Conservation (phyloP, 2,797 vertebrate genomes). For the Allobates femoralis region DNA sequence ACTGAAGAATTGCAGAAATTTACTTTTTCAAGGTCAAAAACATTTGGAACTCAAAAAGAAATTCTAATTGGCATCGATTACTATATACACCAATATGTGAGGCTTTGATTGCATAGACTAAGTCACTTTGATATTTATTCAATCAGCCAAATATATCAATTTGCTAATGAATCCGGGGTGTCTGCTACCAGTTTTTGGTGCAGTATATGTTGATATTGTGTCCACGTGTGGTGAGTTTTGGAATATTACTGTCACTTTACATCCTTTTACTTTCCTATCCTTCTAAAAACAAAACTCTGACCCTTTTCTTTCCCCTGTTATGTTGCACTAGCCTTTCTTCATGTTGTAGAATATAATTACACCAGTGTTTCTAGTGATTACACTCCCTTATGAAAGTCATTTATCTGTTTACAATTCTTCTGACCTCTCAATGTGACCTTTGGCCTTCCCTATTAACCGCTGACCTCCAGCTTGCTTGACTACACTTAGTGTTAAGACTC, state of each 20-base stretch:
- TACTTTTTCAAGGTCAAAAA: no score
- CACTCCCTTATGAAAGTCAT: neutral
- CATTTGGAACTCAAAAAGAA: no score
- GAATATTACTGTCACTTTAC: neutral
- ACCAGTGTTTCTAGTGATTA: neutral
- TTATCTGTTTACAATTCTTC: neutral
- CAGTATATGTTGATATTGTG: neutral
- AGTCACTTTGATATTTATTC: no score
- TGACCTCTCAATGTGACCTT: neutral
- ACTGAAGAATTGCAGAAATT: no score
- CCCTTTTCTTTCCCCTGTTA: neutral
- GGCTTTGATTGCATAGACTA: no score
- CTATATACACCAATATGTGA: no score
- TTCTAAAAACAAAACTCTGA: neutral
- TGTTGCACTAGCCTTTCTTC: neutral
- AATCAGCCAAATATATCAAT: no score
- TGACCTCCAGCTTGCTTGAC: neutral
- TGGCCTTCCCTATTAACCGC: neutral
- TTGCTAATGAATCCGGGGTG: no score
- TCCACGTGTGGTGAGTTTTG: neutral
- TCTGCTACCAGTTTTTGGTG: neutral
- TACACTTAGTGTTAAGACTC: neutral
- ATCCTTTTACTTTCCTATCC: neutral
- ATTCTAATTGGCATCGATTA: no score
- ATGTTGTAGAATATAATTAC: neutral